Evolutionary conservation across 2,113 vertebrate species (phyloP).

Genomic region (Natator depressus): DNA sequence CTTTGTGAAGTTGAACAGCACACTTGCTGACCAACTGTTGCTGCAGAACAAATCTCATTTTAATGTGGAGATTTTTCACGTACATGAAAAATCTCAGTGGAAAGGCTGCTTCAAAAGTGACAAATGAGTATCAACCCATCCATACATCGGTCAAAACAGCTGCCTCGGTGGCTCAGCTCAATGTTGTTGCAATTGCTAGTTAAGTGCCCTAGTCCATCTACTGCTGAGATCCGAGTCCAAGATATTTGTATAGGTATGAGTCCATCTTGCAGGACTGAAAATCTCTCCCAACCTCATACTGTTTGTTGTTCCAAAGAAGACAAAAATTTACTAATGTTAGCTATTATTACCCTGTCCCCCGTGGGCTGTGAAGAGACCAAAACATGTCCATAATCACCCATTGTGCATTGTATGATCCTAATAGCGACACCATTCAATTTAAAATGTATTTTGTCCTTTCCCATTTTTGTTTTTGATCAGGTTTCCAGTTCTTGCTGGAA

Average conservation of each 20-base stretch:
- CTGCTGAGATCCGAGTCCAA: not conserved
- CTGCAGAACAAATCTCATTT: conserved; percentile 40
- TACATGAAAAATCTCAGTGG: conserved; percentile 42
- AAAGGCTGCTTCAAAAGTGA: conserved; percentile 43
- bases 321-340: not conserved
- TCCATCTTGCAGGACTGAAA: not conserved
- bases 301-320: not conserved
- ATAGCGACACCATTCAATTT: not conserved
- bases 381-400: not conserved
- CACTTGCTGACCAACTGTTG: conserved; percentile 66
- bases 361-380: not conserved
- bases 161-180: not conserved
- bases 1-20: conserved; percentile 60
- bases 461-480: not conserved
- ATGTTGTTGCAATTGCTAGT: not conserved
- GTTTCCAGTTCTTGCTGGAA: not conserved
- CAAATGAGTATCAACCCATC: conserved; percentile 44
- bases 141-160: conserved; percentile 2
- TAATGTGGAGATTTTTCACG: conserved; percentile 43
- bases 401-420: not conserved
- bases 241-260: not conserved
- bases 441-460: not conserved
- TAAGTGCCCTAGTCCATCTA: conserved; percentile 31
- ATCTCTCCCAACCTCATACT: not conserved
- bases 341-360: not conserved